Evolutionary conservation across 2,888 invertebrate species (phyloP).

Genomic region (Tenthredo scrophulariae): DNA sequence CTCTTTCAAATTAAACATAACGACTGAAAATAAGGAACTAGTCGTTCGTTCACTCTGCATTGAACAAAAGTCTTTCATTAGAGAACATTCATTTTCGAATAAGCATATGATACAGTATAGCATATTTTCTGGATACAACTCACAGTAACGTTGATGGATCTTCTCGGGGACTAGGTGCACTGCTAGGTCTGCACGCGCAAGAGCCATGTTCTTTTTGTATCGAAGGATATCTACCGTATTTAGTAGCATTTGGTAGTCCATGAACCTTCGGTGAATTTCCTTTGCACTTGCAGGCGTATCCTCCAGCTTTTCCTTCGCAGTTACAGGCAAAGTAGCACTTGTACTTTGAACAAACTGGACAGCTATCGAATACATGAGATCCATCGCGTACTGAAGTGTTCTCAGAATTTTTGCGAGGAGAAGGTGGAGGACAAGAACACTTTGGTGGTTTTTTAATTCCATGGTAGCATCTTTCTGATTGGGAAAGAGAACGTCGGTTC

Average conservation of each 20-base stretch:
- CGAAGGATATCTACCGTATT: conserved; percentile 51
- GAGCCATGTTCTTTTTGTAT: conserved; percentile 55
- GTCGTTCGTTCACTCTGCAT: background rate
- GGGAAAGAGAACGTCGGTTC: conserved; percentile 56
- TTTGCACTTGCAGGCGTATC: conserved; percentile 41
- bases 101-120: background rate
- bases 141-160: conserved; percentile 62
- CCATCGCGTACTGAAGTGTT: conserved; percentile 57
- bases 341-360: conserved; percentile 72
- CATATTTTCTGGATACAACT: conserved; percentile 51
- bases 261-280: conserved; percentile 54
- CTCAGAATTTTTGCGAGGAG: conserved; percentile 54
- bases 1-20: background rate
- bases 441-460: conserved; percentile 54
- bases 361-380: conserved; percentile 67
- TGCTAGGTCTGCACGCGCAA: conserved; percentile 59
- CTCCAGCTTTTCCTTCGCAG: conserved; percentile 49
- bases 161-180: conserved; percentile 60
- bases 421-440: conserved; percentile 54
- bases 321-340: conserved; percentile 69
- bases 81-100: background rate
- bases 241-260: conserved; percentile 53
- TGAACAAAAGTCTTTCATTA: background rate
- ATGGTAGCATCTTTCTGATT: conserved; percentile 63
- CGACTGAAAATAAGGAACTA: background rate